Percentiles rank a stretch among this genome's conserved stretches.
Conservation (phyloP, 2,113 vertebrate species). For the human (Homo sapiens) region DNA sequence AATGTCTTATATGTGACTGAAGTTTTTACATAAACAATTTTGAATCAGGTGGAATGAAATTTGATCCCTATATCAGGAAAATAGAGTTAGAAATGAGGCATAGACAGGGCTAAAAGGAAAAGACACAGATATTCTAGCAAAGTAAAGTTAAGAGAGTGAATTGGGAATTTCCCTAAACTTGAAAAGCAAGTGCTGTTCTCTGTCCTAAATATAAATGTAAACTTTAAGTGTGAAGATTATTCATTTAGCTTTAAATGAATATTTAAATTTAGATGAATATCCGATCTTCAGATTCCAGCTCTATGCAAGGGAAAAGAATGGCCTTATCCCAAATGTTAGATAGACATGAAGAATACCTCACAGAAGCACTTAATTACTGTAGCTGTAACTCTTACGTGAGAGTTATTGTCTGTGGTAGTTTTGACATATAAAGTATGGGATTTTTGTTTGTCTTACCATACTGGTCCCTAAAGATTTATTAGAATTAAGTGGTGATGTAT, state of each 20-base stretch:
- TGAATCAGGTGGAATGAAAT: conserved; percentile 21
- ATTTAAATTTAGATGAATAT: neutral
- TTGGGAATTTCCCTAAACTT: neutral
- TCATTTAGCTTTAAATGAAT: neutral
- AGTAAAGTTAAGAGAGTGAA: neutral
- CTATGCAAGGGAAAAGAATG: neutral
- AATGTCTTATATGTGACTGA: neutral
- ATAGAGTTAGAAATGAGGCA: neutral
- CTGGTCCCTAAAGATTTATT: neutral
- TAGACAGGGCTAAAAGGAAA: neutral
- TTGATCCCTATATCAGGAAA: neutral
- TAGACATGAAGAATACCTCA: neutral
- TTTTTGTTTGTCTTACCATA: neutral
- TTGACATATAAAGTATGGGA: neutral
- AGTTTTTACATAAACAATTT: neutral
- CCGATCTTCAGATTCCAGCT: neutral
- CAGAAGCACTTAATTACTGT: neutral
- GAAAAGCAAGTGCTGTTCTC: neutral
- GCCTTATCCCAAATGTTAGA: neutral
- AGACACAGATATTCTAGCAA: neutral
- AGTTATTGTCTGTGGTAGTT: neutral
- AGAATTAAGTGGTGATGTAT: neutral
- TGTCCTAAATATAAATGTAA: neutral
- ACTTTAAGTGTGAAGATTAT: neutral
- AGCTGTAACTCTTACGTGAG: neutral